Evolutionary conservation across 2,888 invertebrate species (phyloP).

Genomic region (Watsonalla binaria): DNA sequence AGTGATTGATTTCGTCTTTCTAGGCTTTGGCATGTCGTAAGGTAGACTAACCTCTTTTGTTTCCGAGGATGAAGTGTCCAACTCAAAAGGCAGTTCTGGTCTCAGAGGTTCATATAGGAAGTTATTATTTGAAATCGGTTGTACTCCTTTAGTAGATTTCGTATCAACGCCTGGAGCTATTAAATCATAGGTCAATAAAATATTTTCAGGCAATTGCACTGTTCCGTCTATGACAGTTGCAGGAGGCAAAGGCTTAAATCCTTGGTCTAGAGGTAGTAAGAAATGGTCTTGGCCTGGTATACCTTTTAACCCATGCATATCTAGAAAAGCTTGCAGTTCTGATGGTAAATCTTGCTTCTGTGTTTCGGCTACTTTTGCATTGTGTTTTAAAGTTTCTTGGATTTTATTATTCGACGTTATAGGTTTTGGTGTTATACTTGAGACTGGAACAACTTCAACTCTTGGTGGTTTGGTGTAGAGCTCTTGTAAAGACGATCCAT

Average conservation of each 20-base stretch:
- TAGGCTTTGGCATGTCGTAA: slow-evolving; percentile 52
- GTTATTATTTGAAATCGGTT: slow-evolving; percentile 39
- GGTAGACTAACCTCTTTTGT: slow-evolving; percentile 49
- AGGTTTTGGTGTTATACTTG: slow-evolving; percentile 47
- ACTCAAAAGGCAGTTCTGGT: slow-evolving; percentile 57
- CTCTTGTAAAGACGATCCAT: slow-evolving; percentile 79
- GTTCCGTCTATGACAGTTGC: slow-evolving; percentile 57
- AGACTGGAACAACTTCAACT: slow-evolving; percentile 72
- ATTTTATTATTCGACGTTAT: slow-evolving; percentile 30
- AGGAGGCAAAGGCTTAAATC: slow-evolving; percentile 68
- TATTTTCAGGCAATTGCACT: slow-evolving; percentile 65
- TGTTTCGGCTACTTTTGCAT: slow-evolving; percentile 35
- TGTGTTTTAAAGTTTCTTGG: slow-evolving; percentile 37
- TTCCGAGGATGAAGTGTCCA: slow-evolving; percentile 65
- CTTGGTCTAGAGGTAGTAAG: slow-evolving; percentile 56
- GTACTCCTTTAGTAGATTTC: slow-evolving; percentile 28
- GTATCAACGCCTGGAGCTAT: slow-evolving; percentile 44
- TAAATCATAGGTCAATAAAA: slow-evolving; percentile 62
- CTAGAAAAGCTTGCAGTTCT: slow-evolving; percentile 62
- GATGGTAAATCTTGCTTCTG: slow-evolving; percentile 48
- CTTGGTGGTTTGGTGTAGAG: slow-evolving; percentile 83
- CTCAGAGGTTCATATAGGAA: slow-evolving; percentile 60
- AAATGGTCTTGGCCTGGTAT: slow-evolving; percentile 61
- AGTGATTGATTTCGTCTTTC: slow-evolving; percentile 43
- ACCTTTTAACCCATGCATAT: slow-evolving; percentile 60